phyloP scores from a whole-genome alignment of 2,113 vertebrate genomes.

The Chinchilla lanigera region DNA sequence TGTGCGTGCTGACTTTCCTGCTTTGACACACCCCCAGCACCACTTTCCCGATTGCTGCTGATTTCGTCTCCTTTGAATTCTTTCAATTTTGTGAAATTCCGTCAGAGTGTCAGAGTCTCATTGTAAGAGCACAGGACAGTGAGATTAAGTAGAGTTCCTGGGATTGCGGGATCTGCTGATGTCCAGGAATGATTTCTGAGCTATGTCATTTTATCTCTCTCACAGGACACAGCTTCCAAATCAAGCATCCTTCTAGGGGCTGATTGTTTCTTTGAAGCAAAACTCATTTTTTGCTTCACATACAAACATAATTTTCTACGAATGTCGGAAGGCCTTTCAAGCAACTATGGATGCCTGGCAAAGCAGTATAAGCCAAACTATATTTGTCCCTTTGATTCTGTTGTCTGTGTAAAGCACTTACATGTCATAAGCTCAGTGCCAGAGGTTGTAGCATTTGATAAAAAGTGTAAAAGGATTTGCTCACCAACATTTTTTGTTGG shows the following conservation, averaged over 20 bases:
- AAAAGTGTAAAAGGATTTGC: neutral
- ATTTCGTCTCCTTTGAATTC: neutral
- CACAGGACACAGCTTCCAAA: neutral
- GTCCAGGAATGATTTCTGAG: neutral
- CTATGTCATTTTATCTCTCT: neutral
- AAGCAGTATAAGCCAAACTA: neutral
- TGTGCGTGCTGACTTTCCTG: neutral
- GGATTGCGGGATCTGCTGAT: neutral
- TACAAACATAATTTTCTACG: neutral
- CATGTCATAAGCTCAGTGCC: neutral
- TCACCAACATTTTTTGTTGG: neutral
- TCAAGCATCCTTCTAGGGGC: neutral
- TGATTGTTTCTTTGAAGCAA: neutral
- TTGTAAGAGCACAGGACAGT: neutral
- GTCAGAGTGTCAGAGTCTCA: neutral
- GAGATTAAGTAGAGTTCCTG: neutral
- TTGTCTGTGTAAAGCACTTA: neutral
- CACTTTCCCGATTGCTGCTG: neutral
- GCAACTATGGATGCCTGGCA: neutral
- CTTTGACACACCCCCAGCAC: neutral
- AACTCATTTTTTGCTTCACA: neutral
- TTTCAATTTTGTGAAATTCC: neutral
- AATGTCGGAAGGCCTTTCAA: slow-evolving; percentile 2
- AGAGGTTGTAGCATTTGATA: neutral
- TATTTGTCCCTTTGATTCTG: neutral